Conservation (phyloP, 2,888 invertebrate genomes). For the Glaucopsyche alexis region DNA sequence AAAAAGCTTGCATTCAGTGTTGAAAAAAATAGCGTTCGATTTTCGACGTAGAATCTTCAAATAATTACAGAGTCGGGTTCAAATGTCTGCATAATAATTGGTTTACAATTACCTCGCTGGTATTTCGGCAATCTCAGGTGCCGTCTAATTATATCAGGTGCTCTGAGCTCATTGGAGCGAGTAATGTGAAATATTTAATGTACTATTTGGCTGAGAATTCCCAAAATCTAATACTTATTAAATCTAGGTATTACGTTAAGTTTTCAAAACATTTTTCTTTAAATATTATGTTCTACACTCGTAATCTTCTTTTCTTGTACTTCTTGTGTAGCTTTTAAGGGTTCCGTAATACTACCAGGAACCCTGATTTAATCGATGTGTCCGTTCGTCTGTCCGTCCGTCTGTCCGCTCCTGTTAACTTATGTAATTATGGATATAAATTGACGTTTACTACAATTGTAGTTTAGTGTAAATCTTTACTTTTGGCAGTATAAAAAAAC, state of each 20-base stretch:
- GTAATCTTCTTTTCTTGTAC: too few species aligned
- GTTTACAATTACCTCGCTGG: neutral
- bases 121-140: neutral
- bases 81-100: neutral
- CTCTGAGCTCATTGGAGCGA: neutral
- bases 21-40: neutral
- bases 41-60: neutral
- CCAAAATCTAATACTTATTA: neutral
- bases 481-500: too few species aligned
- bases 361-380: too few species aligned
- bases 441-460: too few species aligned
- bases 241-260: neutral
- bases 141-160: neutral
- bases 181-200: neutral
- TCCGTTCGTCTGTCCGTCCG: too few species aligned
- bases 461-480: too few species aligned
- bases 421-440: too few species aligned
- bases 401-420: too few species aligned
- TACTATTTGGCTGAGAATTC: neutral
- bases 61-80: constrained; percentile 9
- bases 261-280: neutral
- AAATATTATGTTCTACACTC: too few species aligned
- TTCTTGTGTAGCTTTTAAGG: too few species aligned
- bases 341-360: too few species aligned
- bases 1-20: too few species aligned